Evolutionary conservation across 2,113 vertebrate species (phyloP).

Genomic region (Romanogobio albipinnatus): DNA sequence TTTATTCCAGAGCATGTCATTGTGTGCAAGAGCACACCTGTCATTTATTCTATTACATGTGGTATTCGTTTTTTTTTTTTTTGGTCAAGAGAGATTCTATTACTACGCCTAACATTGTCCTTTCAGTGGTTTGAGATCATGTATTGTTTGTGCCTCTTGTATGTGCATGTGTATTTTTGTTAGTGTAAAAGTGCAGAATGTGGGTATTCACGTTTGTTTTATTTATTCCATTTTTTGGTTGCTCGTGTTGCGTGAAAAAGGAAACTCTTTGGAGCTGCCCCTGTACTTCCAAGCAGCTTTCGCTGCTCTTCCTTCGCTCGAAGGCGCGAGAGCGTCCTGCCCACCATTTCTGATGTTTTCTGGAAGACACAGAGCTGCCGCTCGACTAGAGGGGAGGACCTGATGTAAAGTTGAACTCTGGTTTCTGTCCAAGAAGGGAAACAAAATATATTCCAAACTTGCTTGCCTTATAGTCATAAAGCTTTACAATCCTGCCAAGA

Average conservation of each 20-base stretch:
- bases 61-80: not conserved
- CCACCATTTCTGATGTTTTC: slow-evolving; percentile 40
- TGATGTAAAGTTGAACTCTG: slow-evolving; percentile 47
- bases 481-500: slow-evolving; percentile 33
- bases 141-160: slow-evolving; percentile 19
- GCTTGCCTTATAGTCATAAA: slow-evolving; percentile 43
- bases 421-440: slow-evolving; percentile 36
- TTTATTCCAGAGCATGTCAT: not conserved
- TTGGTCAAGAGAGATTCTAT: slow-evolving; percentile 23
- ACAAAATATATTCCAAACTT: slow-evolving; percentile 48
- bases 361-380: slow-evolving; percentile 58
- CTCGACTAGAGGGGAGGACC: slow-evolving; percentile 53
- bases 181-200: slow-evolving; percentile 36
- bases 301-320: slow-evolving; percentile 23
- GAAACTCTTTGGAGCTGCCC: slow-evolving; percentile 54
- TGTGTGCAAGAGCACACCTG: not conserved
- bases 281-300: slow-evolving; percentile 43
- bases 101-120: not conserved
- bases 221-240: slow-evolving; percentile 40
- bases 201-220: slow-evolving; percentile 1
- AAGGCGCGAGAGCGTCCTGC: slow-evolving; percentile 34
- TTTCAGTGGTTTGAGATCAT: slow-evolving; percentile 35
- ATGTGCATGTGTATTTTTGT: slow-evolving; percentile 21
- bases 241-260: slow-evolving; percentile 33
- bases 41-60: not conserved